A percentile compares a stretch with the other conserved stretches of the same genome.
Conservation (phyloP, 2,888 invertebrate species). For the Lagria hirta region DNA sequence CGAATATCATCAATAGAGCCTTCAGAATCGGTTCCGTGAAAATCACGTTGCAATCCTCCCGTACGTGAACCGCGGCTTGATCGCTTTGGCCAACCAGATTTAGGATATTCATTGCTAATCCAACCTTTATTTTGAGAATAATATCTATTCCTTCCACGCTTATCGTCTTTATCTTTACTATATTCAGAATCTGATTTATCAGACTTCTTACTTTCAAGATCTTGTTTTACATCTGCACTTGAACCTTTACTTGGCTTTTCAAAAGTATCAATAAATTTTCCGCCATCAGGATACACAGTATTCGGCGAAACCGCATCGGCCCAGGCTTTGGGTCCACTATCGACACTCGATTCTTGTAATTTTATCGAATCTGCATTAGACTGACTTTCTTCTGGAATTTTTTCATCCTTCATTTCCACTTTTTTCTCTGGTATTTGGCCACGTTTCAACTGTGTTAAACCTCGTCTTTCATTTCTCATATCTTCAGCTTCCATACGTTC, state of each 20-base stretch:
- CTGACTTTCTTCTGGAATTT: constrained; percentile 32
- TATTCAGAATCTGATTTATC: constrained; percentile 47
- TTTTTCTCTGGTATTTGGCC: constrained; percentile 44
- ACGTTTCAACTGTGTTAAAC: constrained; percentile 58
- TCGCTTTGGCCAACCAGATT: constrained; percentile 28
- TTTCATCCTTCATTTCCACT: constrained; percentile 41
- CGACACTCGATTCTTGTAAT: constrained; percentile 28
- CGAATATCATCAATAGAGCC: constrained; percentile 72
- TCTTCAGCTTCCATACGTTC: constrained; percentile 64
- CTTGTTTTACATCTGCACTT: constrained; percentile 49
- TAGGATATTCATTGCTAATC: constrained; percentile 37
- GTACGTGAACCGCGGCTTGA: constrained; percentile 29
- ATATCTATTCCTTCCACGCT: constrained; percentile 32
- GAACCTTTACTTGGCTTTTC: constrained; percentile 44
- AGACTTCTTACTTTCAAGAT: constrained; percentile 50
- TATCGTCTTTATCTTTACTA: constrained; percentile 48
- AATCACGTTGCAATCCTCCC: constrained; percentile 47
- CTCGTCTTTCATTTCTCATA: constrained; percentile 55
- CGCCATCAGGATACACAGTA: constrained; percentile 50
- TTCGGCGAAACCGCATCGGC: constrained; percentile 46
- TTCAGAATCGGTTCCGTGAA: constrained; percentile 71
- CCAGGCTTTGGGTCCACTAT: constrained; percentile 52
- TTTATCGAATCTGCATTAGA: constrained; percentile 29
- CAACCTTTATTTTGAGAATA: constrained; percentile 38
- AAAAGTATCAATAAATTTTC: constrained; percentile 55